A percentile compares a stretch with the other conserved stretches of the same genome.
phyloP scores from a whole-genome alignment of 1,140 invertebrate species.

The Temnothorax nylanderi region DNA sequence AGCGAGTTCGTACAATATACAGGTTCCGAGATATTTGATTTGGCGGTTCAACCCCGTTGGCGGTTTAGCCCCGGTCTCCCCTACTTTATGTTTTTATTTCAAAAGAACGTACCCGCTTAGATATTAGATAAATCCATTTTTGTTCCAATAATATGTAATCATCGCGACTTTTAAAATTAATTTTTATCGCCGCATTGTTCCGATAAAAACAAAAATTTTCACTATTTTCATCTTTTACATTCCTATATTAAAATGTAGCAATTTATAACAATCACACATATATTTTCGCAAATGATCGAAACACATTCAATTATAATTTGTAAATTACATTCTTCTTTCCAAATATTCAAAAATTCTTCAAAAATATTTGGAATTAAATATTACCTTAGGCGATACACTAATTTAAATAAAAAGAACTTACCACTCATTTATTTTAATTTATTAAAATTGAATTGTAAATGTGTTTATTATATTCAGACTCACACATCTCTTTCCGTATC shows the following conservation, averaged over 20 bases:
- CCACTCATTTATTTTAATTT: background rate
- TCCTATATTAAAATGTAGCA: background rate
- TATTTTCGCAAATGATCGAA: background rate
- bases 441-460: background rate
- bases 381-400: background rate
- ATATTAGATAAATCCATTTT: background rate
- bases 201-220: background rate
- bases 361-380: background rate
- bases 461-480: background rate
- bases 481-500: background rate
- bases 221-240: background rate
- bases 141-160: conserved; percentile 11
- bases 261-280: background rate
- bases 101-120: background rate
- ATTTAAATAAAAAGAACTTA: background rate
- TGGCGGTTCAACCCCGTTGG: too few species aligned
- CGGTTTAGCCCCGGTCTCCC: too few species aligned
- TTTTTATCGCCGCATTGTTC: background rate
- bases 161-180: background rate
- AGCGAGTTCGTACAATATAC: too few species aligned
- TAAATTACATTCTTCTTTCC: background rate
- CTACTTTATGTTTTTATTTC: background rate
- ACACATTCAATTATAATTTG: conserved; percentile 7
- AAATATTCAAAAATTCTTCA: background rate
- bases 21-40: too few species aligned